A percentile compares a stretch with the other conserved stretches of the same genome.
phyloP scores from a whole-genome alignment of 2,113 vertebrate species.

The Eulemur macaco region DNA sequence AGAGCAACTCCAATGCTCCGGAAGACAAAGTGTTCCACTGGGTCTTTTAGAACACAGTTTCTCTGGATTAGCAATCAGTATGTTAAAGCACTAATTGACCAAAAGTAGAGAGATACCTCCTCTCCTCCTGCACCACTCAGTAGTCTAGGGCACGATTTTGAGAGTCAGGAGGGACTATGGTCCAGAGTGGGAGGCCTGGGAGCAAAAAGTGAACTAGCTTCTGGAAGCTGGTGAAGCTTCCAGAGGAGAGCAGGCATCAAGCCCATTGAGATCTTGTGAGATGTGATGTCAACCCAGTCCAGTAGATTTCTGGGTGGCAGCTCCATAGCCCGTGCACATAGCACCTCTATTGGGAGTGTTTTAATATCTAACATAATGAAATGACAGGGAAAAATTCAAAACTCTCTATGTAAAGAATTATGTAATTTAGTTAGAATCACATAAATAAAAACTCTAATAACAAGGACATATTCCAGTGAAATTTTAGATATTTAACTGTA shows the following conservation, averaged over 20 bases:
- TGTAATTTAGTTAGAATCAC: background rate
- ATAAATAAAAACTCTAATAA: background rate
- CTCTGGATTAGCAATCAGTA: conserved; percentile 85
- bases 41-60: conserved; percentile 87
- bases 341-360: background rate
- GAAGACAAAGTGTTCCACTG: conserved; percentile 90
- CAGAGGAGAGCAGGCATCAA: background rate
- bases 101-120: conserved; percentile 85
- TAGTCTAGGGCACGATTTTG: background rate
- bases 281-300: background rate
- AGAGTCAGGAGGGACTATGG: background rate
- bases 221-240: no score
- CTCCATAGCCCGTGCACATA: background rate
- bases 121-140: conserved; percentile 85
- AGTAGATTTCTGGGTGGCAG: background rate
- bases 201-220: conserved; percentile 32
- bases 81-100: conserved; percentile 86
- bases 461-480: background rate
- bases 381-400: background rate
- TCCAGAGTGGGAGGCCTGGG: background rate
- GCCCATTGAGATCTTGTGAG: background rate
- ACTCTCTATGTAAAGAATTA: background rate
- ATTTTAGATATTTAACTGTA: background rate
- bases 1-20: conserved; percentile 90
- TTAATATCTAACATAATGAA: background rate